phyloP scores from a whole-genome alignment of 2,113 vertebrate species.

The Corythoichthys haematopterus region DNA sequence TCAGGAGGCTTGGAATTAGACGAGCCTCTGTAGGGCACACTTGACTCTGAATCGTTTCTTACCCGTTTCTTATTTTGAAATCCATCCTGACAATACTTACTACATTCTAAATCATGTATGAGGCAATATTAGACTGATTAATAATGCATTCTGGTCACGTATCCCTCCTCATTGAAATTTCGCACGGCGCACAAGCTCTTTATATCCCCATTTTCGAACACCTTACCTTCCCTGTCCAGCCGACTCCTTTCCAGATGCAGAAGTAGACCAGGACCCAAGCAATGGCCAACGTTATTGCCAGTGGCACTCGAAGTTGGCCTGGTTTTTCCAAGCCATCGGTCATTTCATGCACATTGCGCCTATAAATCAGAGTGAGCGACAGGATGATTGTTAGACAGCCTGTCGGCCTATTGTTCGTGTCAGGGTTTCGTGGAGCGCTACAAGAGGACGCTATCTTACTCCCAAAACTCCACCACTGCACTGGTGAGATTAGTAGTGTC shows the following conservation, averaged over 20 bases:
- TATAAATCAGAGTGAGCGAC: constrained; percentile 66
- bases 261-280: constrained; percentile 98
- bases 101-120: constrained; percentile 56
- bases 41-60: neutral
- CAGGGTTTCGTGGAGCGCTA: constrained; percentile 34
- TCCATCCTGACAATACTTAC: constrained; percentile 39
- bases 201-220: constrained; percentile 13
- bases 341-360: constrained; percentile 96
- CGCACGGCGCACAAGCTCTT: constrained; percentile 7
- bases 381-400: constrained; percentile 40
- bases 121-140: constrained; percentile 49
- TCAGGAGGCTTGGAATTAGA: constrained; percentile 42
- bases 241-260: constrained; percentile 98
- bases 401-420: constrained; percentile 32
- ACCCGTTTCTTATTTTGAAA: constrained; percentile 19
- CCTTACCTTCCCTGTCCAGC: constrained; percentile 99
- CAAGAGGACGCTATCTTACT: constrained; percentile 77
- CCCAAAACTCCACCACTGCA: constrained; percentile 93
- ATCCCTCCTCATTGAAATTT: constrained; percentile 20
- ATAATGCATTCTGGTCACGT: constrained; percentile 51
- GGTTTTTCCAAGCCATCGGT: constrained; percentile 94
- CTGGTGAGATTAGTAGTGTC: constrained; percentile 95
- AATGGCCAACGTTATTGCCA: constrained; percentile 93
- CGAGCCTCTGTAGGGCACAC: neutral
- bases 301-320: constrained; percentile 87